Evolutionary conservation across 2,888 invertebrate species (phyloP), one percentile per base, ranked within the genome.

Genomic region (Orthosia gracilis): DNA sequence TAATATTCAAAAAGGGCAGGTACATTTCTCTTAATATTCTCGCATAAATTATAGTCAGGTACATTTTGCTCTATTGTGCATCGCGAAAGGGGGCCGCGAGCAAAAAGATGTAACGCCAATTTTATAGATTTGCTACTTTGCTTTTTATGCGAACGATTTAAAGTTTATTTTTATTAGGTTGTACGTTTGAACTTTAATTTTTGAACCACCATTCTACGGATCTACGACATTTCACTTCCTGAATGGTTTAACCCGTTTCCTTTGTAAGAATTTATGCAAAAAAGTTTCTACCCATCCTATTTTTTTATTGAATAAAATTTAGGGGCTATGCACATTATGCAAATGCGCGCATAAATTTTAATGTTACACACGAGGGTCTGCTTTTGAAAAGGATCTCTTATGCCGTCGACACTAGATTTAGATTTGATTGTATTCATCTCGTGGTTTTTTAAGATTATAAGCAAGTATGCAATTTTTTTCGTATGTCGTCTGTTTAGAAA

Each of bases 11-110:
- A 94, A 94, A 96, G 96, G 96, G 96, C 96, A 96, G 96, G 96
- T 96, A 96, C 96, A 96, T 96, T 96, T 95, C 95, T 95, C 94
- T 94, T 95, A 96, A 96, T 96, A 96, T 95, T 96, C 94, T 96
- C 95, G 96, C 96, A 96, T 96, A 96, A 96, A 96, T 96, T 96
- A 96, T 94, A 96, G 95, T 96, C 96, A 96, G 96, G 96, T 96
- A 96, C 96, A 96, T 95, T 96, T 94, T 93, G 91, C 90, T 91
- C 91, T 94, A 95, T 96, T 96, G 95, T 96, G 94, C 92, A 92
- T 89, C 91, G 92, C 93, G 87, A 84, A 87, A 85, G 91, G 92
- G 93, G 89, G 87, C 79, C 80, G 74, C 68, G 85, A 70, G 83
- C 88, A 52, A 90, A 95, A 94, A 72, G 91, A 82, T 81, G 83